These are phyloP conservation scores for Balaenoptera acutorostrata DNA, from an alignment of 2,113 vertebrate genomes.

Conservation along the genomic window DNA sequence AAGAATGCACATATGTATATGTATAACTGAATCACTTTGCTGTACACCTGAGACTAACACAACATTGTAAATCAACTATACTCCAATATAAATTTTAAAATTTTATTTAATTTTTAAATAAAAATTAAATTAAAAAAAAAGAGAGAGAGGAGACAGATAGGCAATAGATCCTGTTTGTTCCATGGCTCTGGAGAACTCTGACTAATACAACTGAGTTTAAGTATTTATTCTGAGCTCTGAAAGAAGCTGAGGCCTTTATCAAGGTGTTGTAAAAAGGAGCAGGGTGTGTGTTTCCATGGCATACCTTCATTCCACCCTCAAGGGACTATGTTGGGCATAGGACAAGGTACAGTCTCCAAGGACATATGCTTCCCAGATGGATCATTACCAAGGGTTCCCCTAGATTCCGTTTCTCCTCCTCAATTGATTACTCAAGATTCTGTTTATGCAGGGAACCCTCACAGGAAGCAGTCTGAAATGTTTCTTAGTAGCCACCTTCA, in stretches of 20 bases:
- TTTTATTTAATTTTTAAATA: neutral
- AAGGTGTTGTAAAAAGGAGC: neutral
- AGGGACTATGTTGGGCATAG: neutral
- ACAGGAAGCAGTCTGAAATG: neutral
- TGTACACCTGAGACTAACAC: neutral
- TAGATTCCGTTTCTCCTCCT: neutral
- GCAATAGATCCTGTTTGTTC: neutral
- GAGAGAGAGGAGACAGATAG: neutral
- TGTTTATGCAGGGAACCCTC: neutral
- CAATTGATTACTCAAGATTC: neutral
- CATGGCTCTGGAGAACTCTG: neutral
- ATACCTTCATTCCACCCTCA: neutral
- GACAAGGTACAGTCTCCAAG: neutral
- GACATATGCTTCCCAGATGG: neutral
- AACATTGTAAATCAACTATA: neutral
- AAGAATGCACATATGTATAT: neutral
- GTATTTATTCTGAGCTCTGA: neutral
- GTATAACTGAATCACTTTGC: neutral
- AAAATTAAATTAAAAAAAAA: neutral
- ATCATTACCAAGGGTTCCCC: neutral
- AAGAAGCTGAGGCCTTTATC: neutral
- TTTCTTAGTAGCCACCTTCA: neutral
- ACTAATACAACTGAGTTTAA: neutral
- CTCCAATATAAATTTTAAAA: too few relatives aligned
- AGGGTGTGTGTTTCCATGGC: rapidly evolving